A percentile compares a stretch with the other conserved stretches of the same genome.
phyloP scores from a whole-genome alignment of 1,140 invertebrate genomes.

The Drosophila ambigua region DNA sequence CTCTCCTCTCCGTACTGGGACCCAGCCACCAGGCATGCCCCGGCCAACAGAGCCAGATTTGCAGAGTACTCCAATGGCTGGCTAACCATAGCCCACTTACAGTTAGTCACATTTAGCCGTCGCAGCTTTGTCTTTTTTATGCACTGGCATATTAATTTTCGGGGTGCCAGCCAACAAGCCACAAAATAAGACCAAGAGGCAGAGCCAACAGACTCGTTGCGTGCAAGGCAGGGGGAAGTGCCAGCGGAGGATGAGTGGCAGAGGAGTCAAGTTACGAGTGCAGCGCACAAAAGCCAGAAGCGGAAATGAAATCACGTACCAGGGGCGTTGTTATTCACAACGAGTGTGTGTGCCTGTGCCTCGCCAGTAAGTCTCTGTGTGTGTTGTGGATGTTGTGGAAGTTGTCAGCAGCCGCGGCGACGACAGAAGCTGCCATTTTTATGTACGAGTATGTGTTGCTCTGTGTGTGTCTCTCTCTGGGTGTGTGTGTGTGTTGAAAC shows the following conservation, averaged over 20 bases:
- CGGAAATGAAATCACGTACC: constrained; percentile 82
- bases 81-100: constrained; percentile 5
- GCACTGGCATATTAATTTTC: constrained; percentile 42
- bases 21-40: background rate
- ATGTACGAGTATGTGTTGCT: constrained; percentile 21
- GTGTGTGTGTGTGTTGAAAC: constrained; percentile 42
- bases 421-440: constrained; percentile 64
- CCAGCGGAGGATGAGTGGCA: constrained; percentile 9
- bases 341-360: constrained; percentile 58
- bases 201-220: constrained; percentile 3
- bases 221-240: too few species aligned
- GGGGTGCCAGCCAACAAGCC: constrained; percentile 17
- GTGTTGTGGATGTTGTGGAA: constrained; percentile 32
- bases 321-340: constrained; percentile 82
- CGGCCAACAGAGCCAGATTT: constrained; percentile 1
- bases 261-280: constrained; percentile 61
- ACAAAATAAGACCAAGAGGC: constrained; percentile 25
- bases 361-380: constrained; percentile 25
- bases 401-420: constrained; percentile 63
- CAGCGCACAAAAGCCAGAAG: constrained; percentile 63
- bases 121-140: constrained; percentile 29
- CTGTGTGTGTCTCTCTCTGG: background rate
- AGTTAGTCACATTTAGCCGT: constrained; percentile 21
- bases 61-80: too few species aligned
- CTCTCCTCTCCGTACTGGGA: background rate